These are phyloP conservation scores for Sphenopsis melanotis DNA, from an alignment of 2,797 vertebrate genomes.

Conservation along the genomic window DNA sequence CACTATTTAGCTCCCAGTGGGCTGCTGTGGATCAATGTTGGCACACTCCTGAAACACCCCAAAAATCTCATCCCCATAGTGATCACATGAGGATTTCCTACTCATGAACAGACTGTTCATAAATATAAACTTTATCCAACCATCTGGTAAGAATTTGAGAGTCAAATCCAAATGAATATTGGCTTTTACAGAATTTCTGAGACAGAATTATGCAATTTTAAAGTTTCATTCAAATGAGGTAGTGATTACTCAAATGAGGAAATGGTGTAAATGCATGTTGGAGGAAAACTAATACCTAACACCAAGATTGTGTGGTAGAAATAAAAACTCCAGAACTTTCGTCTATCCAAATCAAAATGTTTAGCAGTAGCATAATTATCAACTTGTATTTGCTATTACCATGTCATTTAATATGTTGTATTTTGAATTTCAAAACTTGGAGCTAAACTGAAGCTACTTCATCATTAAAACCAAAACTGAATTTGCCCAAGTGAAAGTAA, in stretches of 20 bases:
- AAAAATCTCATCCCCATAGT: not conserved
- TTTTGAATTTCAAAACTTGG: not conserved
- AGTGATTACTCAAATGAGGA: not conserved
- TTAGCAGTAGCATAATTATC: not conserved
- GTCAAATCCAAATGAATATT: not conserved
- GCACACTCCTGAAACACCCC: not conserved
- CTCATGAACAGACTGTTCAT: not conserved
- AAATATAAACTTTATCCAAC: not conserved
- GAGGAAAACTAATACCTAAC: not conserved
- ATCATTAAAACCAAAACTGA: not conserved
- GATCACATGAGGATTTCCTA: not conserved
- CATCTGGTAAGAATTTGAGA: not conserved
- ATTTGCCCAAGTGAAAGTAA: not conserved
- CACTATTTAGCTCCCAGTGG: not conserved
- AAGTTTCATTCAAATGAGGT: not conserved
- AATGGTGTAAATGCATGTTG: not conserved
- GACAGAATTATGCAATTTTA: not conserved
- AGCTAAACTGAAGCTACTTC: not conserved
- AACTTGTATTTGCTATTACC: not conserved
- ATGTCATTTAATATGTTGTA: not conserved
- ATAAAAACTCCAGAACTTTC: not conserved
- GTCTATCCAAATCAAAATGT: not conserved
- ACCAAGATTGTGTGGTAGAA: not conserved
- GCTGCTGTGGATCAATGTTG: not conserved
- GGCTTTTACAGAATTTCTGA: not conserved